Base-by-base conservation (phyloP, 2,888 invertebrate species). In the Autographa gamma region DNA sequence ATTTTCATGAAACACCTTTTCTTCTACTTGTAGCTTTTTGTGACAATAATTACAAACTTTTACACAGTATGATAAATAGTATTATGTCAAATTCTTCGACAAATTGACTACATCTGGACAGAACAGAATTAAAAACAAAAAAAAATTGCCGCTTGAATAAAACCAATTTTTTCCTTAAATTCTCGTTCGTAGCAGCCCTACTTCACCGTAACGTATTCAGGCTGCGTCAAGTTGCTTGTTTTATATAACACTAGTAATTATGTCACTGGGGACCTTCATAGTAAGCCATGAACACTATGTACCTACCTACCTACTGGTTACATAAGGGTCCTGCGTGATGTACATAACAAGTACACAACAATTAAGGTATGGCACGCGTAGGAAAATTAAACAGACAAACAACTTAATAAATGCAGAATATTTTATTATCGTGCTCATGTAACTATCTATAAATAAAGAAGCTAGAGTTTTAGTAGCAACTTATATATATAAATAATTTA, bases 181-280 rank as follows among this genome's bases (percentile, higher is more conserved):
- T n/a, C 32, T 59, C 8, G 1, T 3, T 7, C 7, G n/a, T 25
- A 25, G 14, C 74, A 77, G 19, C 74, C 76, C 70, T 77, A 65
- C 1, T 13, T 16, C 7, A 59, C 7, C 4, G 16, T 9, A 67
- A 81, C 83, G 81, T 85, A 89, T 88, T 88, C 88, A 85, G 84
- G 80, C 66, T 77, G 80, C 81, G 84, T 85, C 61, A 60, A 67
- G 58, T 66, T 73, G 79, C 79, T 68, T 63, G 61, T 60, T 65
- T 85, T 85, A 84, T 85, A 86, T 85, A 88, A 87, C 69, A 73
- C 69, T 63, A 67, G 73, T 76, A 76, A 80, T 86, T 84, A 83
- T 85, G 80, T 80, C 71, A 74, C 60, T 41, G 11, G 18, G 59
- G 71, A 80, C 79, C 79, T 79, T 79, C 77, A 69, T 18, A 9